These are phyloP conservation scores for Alexandromys fortis DNA, from an alignment of 2,113 vertebrate species.

Conservation along the genomic window DNA sequence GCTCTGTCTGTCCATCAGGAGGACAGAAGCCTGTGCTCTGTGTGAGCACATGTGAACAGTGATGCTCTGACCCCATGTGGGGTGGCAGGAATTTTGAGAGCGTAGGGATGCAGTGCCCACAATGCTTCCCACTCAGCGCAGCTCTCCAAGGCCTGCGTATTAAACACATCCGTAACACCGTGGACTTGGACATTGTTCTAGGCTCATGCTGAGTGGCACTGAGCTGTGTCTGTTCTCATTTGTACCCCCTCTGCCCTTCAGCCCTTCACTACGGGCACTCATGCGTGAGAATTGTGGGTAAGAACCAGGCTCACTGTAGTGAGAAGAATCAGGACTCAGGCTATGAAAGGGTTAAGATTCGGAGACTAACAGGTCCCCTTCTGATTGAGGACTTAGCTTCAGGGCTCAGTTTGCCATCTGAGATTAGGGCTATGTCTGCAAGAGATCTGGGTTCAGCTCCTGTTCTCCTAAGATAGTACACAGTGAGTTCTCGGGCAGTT, in stretches of 20 bases:
- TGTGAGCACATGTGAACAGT: fast-evolving
- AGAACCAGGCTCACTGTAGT: not conserved
- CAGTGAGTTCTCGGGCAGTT: not conserved
- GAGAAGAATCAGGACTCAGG: not conserved
- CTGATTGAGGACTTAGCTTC: not conserved
- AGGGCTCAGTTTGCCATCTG: not conserved
- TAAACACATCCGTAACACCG: fast-evolving
- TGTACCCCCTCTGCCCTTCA: not conserved
- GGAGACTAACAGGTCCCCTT: not conserved
- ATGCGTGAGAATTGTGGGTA: not conserved
- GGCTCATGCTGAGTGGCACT: not conserved
- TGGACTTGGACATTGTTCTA: not conserved
- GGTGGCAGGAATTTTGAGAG: not conserved
- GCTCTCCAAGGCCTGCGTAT: fast-evolving
- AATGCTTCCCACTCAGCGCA: not conserved
- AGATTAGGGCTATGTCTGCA: not conserved
- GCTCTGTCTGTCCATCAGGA: not conserved
- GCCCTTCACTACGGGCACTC: not conserved
- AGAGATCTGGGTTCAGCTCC: not conserved
- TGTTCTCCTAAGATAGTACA: not conserved
- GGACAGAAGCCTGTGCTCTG: not conserved
- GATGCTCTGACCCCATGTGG: fast-evolving
- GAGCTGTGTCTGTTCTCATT: not conserved
- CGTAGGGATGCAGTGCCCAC: fast-evolving
- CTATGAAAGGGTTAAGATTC: not conserved